A percentile compares a stretch with the other conserved stretches of the same genome.
Evolutionary conservation across 2,888 invertebrate species (phyloP).

Genomic region (Dysmachus trigonus): DNA sequence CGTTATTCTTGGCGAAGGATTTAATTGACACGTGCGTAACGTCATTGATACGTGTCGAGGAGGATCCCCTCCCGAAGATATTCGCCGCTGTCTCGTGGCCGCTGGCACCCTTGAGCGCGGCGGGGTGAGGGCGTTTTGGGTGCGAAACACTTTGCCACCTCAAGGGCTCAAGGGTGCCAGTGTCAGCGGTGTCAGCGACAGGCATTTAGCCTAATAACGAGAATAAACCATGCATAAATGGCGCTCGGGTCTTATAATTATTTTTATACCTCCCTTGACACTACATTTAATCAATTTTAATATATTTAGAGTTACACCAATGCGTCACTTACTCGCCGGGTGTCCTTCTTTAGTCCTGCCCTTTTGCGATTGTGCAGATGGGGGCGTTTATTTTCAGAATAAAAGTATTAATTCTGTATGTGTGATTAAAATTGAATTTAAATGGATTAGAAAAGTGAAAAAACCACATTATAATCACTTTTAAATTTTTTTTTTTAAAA

Average conservation of each 20-base stretch:
- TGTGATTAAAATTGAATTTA: background rate
- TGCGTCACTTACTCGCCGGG: background rate
- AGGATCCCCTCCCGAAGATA: background rate
- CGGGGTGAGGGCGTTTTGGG: slow-evolving; percentile 25
- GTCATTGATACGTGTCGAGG: slow-evolving; percentile 46
- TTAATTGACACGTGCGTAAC: slow-evolving; percentile 50
- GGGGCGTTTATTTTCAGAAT: background rate
- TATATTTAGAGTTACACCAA: background rate
- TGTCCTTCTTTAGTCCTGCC: background rate
- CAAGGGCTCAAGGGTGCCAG: background rate
- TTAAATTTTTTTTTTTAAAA: too few species aligned
- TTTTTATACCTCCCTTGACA: background rate
- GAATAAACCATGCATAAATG: background rate
- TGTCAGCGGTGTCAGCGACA: slow-evolving; percentile 31
- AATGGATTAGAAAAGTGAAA: background rate
- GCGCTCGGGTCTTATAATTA: background rate
- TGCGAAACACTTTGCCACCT: slow-evolving; percentile 1
- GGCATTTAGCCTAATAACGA: slow-evolving; percentile 12
- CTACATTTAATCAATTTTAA: background rate
- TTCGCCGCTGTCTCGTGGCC: background rate
- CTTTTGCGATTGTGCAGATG: background rate
- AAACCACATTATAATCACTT: too few species aligned
- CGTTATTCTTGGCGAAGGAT: slow-evolving; percentile 1
- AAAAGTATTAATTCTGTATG: background rate
- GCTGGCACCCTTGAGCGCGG: background rate